Percentiles rank a stretch among this genome's conserved stretches.
Conservation (phyloP, 2,888 invertebrate genomes). For the Allygus modestus region DNA sequence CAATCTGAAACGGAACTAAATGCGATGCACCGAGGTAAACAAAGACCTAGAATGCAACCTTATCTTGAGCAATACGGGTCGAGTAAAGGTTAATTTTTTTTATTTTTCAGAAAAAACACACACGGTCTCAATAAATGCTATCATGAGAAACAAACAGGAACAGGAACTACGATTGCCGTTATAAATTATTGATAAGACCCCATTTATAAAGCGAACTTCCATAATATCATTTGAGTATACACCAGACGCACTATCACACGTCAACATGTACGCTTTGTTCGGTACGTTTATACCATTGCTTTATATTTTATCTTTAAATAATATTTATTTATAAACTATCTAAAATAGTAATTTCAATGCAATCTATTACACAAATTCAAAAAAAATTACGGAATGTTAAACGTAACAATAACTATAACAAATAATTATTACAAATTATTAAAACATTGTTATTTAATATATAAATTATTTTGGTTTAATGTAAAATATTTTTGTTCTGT, state of each 20-base stretch:
- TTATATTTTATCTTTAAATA: too few species aligned
- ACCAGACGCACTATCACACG: neutral
- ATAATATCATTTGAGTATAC: neutral
- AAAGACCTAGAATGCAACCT: neutral
- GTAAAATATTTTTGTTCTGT: too few species aligned
- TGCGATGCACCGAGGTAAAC: neutral
- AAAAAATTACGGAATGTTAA: too few species aligned
- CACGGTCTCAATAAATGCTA: neutral
- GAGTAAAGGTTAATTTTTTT: neutral
- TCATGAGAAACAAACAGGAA: neutral
- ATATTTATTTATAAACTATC: too few species aligned
- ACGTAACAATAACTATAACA: too few species aligned
- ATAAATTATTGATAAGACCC: slow-evolving; percentile 4
- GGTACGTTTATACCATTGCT: neutral
- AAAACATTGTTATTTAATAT: too few species aligned
- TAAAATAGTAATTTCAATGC: too few species aligned
- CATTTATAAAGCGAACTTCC: neutral
- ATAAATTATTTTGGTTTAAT: too few species aligned
- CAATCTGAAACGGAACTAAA: too few species aligned
- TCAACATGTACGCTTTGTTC: slow-evolving; percentile 6
- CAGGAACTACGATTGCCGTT: neutral
- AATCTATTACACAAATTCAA: too few species aligned
- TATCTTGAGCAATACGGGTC: neutral
- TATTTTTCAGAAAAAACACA: neutral
- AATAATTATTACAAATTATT: too few species aligned